Evolutionary conservation across 2,888 invertebrate species (phyloP).

Genomic region (Aleiodes alternator): DNA sequence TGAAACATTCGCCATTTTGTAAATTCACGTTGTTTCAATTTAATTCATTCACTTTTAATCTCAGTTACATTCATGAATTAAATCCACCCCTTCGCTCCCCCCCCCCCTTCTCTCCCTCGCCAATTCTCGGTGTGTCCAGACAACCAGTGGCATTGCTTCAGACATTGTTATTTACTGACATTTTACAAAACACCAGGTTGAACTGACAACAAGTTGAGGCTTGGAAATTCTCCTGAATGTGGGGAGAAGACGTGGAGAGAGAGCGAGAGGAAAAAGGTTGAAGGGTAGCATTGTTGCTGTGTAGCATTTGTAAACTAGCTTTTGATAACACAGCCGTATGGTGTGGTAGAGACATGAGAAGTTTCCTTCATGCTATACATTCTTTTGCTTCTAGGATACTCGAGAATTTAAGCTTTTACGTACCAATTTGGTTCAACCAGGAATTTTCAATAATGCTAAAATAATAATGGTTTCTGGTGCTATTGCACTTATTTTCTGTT

Average conservation of each 20-base stretch:
- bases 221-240: conserved; percentile 10
- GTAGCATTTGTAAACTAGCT: conserved; percentile 67
- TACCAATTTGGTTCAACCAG: conserved; percentile 6
- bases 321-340: conserved; percentile 65
- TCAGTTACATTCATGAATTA: conserved; percentile 16
- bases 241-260: background rate
- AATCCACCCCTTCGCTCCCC: background rate
- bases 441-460: conserved; percentile 23
- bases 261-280: conserved; percentile 2
- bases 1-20: background rate
- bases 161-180: conserved; percentile 40
- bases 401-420: background rate
- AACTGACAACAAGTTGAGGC: conserved; percentile 23
- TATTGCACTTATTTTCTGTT: background rate
- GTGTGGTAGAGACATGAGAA: conserved; percentile 56
- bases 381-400: conserved; percentile 1
- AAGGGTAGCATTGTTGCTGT: conserved; percentile 42
- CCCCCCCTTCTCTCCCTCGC: no score
- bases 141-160: conserved; percentile 19
- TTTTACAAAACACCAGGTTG: conserved; percentile 35
- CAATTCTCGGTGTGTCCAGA: background rate
- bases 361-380: conserved; percentile 48
- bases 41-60: conserved; percentile 17
- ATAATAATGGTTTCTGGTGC: background rate
- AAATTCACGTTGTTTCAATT: conserved; percentile 1